Conservation (phyloP, 2,888 invertebrate genomes). For the Drosophila percnosoma region DNA sequence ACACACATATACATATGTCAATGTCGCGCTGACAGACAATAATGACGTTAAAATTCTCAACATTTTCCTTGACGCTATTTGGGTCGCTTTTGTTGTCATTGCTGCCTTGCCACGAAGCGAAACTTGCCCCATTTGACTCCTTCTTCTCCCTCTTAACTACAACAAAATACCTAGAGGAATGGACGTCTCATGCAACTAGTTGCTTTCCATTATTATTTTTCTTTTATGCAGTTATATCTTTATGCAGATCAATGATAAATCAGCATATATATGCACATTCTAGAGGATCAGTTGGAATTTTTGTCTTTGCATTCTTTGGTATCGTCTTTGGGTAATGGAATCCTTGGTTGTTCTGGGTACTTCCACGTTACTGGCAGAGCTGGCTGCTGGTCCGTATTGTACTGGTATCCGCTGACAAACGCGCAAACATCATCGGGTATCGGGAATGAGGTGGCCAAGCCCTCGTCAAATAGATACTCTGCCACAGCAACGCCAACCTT, state of each 20-base stretch:
- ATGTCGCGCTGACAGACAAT: constrained; percentile 81
- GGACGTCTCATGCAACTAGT: constrained; percentile 10
- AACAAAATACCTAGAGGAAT: neutral
- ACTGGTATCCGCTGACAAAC: constrained; percentile 25
- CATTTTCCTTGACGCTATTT: constrained; percentile 66
- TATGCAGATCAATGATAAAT: neutral
- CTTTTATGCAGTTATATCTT: neutral
- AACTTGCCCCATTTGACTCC: constrained; percentile 8
- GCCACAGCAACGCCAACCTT: constrained; percentile 38
- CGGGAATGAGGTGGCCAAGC: constrained; percentile 11
- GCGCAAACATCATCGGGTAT: constrained; percentile 30
- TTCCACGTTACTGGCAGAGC: constrained; percentile 44
- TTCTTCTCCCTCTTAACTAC: neutral
- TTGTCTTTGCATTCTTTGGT: neutral
- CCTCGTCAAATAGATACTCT: constrained; percentile 23
- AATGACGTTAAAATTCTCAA: constrained; percentile 80
- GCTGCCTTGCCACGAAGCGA: constrained; percentile 13
- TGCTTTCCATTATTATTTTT: neutral
- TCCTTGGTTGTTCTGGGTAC: constrained; percentile 32
- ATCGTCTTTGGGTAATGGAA: constrained; percentile 11
- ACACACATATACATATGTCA: constrained; percentile 67
- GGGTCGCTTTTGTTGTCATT: constrained; percentile 41
- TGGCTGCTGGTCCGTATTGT: constrained; percentile 10
- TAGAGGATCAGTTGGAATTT: neutral
- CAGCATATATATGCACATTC: neutral